Evolutionary conservation across 1,140 invertebrate genomes (phyloP).

Genomic region (Charaxes varanes): DNA sequence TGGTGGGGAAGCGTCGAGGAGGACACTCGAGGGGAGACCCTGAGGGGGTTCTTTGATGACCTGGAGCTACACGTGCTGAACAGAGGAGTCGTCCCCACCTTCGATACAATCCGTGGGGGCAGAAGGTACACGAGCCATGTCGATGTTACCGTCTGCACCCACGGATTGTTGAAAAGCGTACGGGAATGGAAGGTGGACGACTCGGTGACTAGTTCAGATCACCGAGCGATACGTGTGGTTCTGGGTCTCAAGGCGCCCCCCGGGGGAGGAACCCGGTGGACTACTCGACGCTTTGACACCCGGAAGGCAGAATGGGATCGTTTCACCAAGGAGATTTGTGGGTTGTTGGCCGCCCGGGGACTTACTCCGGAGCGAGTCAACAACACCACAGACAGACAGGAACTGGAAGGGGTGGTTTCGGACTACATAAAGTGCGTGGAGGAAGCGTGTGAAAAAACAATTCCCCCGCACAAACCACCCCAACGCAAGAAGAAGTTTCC

Average conservation of each 20-base stretch:
- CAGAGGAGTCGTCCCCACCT: conserved; percentile 20
- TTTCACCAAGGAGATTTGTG: too few species aligned
- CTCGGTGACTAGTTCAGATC: too few species aligned
- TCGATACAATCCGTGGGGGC: conserved; percentile 17
- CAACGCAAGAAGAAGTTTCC: too few species aligned
- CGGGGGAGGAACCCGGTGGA: background rate
- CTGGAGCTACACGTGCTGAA: conserved; percentile 21
- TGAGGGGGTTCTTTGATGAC: conserved; percentile 9
- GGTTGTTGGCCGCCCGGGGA: too few species aligned
- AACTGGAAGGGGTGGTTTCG: background rate
- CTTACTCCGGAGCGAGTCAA: too few species aligned
- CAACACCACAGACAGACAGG: background rate
- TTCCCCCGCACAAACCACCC: too few species aligned
- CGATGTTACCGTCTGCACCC: conserved; percentile 23
- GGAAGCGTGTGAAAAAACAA: background rate
- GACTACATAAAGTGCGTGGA: background rate
- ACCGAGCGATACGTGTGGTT: background rate
- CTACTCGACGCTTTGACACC: background rate
- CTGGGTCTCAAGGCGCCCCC: background rate
- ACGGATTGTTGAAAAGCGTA: too few species aligned
- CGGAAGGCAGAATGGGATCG: too few species aligned
- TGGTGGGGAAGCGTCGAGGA: conserved; percentile 20
- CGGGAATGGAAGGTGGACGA: too few species aligned
- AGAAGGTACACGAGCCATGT: conserved; percentile 19
- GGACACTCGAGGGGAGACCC: conserved; percentile 16